Evolutionary conservation across 2,113 vertebrate genomes (phyloP), one percentile per base, ranked within the genome.

Genomic region (Xyrauchen texanus): DNA sequence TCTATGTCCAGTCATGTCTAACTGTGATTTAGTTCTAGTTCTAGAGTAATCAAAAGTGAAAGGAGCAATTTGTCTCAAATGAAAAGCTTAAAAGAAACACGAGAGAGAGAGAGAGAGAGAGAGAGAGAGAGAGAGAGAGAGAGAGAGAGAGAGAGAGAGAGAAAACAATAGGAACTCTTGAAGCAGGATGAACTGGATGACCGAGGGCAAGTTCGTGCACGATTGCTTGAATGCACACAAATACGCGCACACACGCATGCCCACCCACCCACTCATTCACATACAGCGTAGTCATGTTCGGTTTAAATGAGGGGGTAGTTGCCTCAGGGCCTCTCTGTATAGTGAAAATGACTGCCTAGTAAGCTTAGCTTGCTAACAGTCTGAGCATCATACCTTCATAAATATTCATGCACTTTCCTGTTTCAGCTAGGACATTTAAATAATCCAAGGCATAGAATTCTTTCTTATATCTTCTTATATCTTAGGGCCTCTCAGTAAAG

Each of bases 21-120:
- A 65, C 47, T 76, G 61, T 65, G 47, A 76, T 76, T 72, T 60
- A 73, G 16, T 13, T 68, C 63, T 21, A 63, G 47, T 53, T 55
- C 34, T 63, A 42, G 5, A 66, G 67, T 74, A 70, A 84, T 81
- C 65, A 79, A 62, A 45, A 75, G 65, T 70, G 34, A 69, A 66
- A 79, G 64, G 64, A 49, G 55, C 44, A 44, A 66, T 53, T 74
- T 78, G 46, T 61, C 44, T 66, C 64, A 82, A 78, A 74, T 79
- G 53, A 78, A 78, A 47, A 61, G 62, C 64, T 72, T 65, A 65
- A 60, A 78, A 67, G 21, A 72, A 63, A 42, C 34, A n/a, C 16
- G 64, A 68, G 0, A 46, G 44, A 57, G 16, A 60, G 15, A 60
- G 52, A 61, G 12, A 44, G 6, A 9, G 15, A 77, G 46, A 60